Conservation (phyloP, 2,797 vertebrate genomes). For the Xerus rutilus region DNA sequence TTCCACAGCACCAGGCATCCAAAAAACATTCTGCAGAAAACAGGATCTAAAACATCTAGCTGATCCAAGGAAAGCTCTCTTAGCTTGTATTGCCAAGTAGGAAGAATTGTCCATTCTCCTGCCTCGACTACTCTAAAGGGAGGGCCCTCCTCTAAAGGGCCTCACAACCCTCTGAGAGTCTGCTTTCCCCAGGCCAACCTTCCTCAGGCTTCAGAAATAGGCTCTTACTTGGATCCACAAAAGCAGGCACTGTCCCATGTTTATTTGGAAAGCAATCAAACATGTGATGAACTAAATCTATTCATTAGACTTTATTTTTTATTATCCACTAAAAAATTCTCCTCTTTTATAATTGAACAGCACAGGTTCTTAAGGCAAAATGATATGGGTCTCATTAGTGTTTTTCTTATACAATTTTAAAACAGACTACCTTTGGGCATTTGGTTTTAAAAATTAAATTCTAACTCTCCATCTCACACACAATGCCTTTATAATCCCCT, state of each 20-base stretch:
- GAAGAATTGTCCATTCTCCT: background rate
- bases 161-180: background rate
- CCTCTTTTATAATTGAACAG: conserved; percentile 38
- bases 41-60: background rate
- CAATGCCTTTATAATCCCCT: background rate
- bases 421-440: background rate
- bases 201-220: background rate
- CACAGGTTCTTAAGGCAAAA: conserved; percentile 27
- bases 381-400: background rate
- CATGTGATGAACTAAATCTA: conserved; percentile 30
- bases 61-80: background rate
- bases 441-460: conserved; percentile 51
- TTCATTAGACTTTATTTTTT: conserved; percentile 50
- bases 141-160: background rate
- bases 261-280: conserved; percentile 36
- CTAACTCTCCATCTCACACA: conserved; percentile 27
- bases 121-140: background rate
- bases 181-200: background rate
- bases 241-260: background rate
- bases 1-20: background rate
- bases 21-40: background rate
- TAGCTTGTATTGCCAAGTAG: background rate
- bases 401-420: conserved; percentile 24
- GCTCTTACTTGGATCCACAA: background rate
- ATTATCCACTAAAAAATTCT: conserved; percentile 38